phyloP scores from a whole-genome alignment of 2,888 invertebrate species.

The Portevinia maculata region DNA sequence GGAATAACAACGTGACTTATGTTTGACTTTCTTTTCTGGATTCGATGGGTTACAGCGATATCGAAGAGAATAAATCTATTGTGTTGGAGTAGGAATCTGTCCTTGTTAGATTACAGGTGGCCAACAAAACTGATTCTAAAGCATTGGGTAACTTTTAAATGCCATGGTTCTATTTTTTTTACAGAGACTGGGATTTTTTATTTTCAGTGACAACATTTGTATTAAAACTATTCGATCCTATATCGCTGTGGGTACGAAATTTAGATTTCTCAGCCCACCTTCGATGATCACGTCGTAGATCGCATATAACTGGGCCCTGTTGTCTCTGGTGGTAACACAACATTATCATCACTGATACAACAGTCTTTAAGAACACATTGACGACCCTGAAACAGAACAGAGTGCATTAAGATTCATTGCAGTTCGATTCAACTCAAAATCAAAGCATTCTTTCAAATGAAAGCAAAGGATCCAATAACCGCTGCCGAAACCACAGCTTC shows the following conservation, averaged over 20 bases:
- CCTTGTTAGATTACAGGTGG: too few relatives aligned
- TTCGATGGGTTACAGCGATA: too few relatives aligned
- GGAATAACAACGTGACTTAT: too few relatives aligned
- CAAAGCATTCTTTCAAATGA: slow-evolving; percentile 98
- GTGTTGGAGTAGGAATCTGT: too few relatives aligned
- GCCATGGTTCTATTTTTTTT: too few relatives aligned
- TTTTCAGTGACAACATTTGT: too few relatives aligned
- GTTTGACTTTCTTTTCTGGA: too few relatives aligned
- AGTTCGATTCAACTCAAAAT: slow-evolving; percentile 87
- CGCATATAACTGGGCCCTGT: slow-evolving; percentile 97
- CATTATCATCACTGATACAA: slow-evolving; percentile 97
- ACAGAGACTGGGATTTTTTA: too few relatives aligned
- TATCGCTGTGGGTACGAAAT: slow-evolving; percentile 96
- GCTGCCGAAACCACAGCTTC: slow-evolving; percentile 98
- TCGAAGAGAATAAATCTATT: too few relatives aligned
- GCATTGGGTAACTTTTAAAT: too few relatives aligned
- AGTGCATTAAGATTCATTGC: neutral
- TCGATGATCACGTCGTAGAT: slow-evolving; percentile 86
- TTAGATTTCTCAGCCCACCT: slow-evolving; percentile 93
- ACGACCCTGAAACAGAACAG: slow-evolving; percentile 87
- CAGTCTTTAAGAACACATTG: slow-evolving; percentile 97
- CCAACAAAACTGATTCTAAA: too few relatives aligned
- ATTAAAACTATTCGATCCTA: slow-evolving; percentile 98
- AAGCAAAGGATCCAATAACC: slow-evolving; percentile 97
- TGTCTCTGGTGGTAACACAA: slow-evolving; percentile 97